These are phyloP conservation scores for Albula goreensis DNA, from an alignment of 2,113 vertebrate species.

Conservation along the genomic window DNA sequence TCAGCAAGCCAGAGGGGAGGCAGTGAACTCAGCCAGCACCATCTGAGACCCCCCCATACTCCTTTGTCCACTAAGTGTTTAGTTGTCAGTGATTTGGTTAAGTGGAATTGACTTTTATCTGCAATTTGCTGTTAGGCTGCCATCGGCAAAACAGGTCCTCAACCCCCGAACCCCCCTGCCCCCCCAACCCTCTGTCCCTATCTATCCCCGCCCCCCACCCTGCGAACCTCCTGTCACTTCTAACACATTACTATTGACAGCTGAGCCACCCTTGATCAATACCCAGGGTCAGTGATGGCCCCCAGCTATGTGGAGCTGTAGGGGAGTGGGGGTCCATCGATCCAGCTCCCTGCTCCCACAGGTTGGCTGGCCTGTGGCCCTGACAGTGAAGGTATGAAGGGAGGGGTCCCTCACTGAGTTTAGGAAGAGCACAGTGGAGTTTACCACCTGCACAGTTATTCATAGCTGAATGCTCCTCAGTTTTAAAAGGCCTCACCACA, in stretches of 20 bases:
- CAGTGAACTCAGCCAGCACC: slow-evolving; percentile 51
- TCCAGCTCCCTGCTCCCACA: slow-evolving; percentile 81
- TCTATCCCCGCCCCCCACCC: slow-evolving; percentile 39
- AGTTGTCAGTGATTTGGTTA: slow-evolving; percentile 94
- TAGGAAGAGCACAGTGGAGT: not conserved
- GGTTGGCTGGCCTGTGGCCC: slow-evolving; percentile 64
- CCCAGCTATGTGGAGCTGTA: slow-evolving; percentile 73
- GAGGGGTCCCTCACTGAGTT: not conserved
- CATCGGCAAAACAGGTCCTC: slow-evolving; percentile 83
- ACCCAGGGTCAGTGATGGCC: slow-evolving; percentile 82
- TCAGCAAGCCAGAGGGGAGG: slow-evolving; percentile 45
- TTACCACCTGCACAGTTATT: not conserved
- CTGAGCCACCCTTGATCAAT: slow-evolving; percentile 89
- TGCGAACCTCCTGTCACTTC: slow-evolving; percentile 78
- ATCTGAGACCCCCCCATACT: slow-evolving; percentile 68
- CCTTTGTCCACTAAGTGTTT: slow-evolving; percentile 92
- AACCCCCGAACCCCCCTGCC: slow-evolving; percentile 56
- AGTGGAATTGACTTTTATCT: slow-evolving; percentile 98
- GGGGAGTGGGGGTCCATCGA: slow-evolving; percentile 79
- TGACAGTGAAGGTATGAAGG: slow-evolving; percentile 39
- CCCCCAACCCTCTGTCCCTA: slow-evolving; percentile 47
- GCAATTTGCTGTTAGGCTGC: slow-evolving; percentile 82
- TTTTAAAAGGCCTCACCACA: too few relatives aligned
- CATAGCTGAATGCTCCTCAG: too few relatives aligned
- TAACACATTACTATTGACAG: slow-evolving; percentile 88